phyloP scores from a whole-genome alignment of 2,797 vertebrate genomes.

The Melanotaenia nigrans region DNA sequence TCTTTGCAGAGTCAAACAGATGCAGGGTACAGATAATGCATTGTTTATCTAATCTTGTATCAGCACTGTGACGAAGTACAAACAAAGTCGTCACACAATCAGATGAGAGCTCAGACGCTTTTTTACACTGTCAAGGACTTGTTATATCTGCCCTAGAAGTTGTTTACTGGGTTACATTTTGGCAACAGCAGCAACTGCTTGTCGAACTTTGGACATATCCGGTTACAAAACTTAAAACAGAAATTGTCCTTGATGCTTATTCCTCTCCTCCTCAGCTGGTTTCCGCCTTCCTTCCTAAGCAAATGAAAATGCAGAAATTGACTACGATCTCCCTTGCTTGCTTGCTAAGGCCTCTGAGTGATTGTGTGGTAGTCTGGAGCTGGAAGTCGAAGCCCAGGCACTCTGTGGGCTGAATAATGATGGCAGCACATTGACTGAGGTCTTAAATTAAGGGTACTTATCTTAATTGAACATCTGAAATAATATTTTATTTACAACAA shows the following conservation, averaged over 20 bases:
- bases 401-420: slow-evolving; percentile 82
- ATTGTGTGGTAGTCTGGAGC: slow-evolving; percentile 79
- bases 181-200: slow-evolving; percentile 19
- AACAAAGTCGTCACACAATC: slow-evolving; percentile 81
- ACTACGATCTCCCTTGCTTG: slow-evolving; percentile 78
- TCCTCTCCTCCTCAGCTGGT: background rate
- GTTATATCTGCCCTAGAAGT: slow-evolving; percentile 70
- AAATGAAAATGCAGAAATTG: slow-evolving; percentile 87
- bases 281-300: slow-evolving; percentile 81
- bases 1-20: slow-evolving; percentile 80
- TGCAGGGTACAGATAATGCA: slow-evolving; percentile 78
- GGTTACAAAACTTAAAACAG: slow-evolving; percentile 8
- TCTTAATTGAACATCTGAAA: slow-evolving; percentile 88
- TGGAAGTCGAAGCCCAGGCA: slow-evolving; percentile 62
- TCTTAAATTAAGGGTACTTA: slow-evolving; percentile 89
- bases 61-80: slow-evolving; percentile 81
- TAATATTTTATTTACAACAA: slow-evolving; percentile 89
- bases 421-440: slow-evolving; percentile 78
- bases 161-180: slow-evolving; percentile 48
- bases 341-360: slow-evolving; percentile 80
- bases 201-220: slow-evolving; percentile 22
- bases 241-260: slow-evolving; percentile 18
- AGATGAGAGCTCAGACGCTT: slow-evolving; percentile 74
- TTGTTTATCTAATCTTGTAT: slow-evolving; percentile 87
- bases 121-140: slow-evolving; percentile 79